phyloP scores from a whole-genome alignment of 2,113 vertebrate species.

The Capra hircus region DNA sequence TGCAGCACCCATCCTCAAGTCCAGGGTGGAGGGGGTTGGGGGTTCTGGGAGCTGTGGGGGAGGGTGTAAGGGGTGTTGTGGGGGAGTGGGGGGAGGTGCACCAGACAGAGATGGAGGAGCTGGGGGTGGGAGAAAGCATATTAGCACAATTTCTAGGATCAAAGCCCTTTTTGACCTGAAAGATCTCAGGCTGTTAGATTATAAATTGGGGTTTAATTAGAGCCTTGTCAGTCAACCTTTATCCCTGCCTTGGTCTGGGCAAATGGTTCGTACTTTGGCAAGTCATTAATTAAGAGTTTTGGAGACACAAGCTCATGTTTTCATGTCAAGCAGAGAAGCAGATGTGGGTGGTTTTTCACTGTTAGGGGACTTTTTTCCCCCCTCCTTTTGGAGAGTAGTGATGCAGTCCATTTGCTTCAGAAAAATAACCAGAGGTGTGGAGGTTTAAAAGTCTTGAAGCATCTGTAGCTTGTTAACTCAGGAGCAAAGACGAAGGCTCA shows the following conservation, averaged over 20 bases:
- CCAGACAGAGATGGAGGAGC: not conserved
- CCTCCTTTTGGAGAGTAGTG: not conserved
- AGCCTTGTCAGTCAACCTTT: conserved; percentile 74
- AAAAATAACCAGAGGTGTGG: not conserved
- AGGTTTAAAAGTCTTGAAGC: not conserved
- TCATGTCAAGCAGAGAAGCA: conserved; percentile 63
- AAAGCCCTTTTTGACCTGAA: conserved; percentile 66
- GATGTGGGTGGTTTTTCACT: conserved; percentile 28
- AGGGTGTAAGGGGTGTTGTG: not conserved
- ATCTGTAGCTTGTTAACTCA: not conserved
- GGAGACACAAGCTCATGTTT: conserved; percentile 53
- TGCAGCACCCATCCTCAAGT: not conserved
- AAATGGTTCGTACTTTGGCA: conserved; percentile 67
- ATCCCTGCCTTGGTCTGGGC: conserved; percentile 52
- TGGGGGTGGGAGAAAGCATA: not conserved
- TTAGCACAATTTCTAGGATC: conserved; percentile 42
- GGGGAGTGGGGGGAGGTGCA: not conserved
- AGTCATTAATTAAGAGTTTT: conserved; percentile 44
- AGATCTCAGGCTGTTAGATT: conserved; percentile 65
- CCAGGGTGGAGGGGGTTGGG: not conserved
- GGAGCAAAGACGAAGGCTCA: not conserved
- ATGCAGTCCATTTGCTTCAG: not conserved
- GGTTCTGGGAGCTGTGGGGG: not conserved
- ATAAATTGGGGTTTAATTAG: conserved; percentile 76
- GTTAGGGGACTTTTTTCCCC: not conserved